Percentiles rank a stretch among this genome's conserved stretches.
phyloP scores from a whole-genome alignment of 2,113 vertebrate species.

The Psittacus erithacus region DNA sequence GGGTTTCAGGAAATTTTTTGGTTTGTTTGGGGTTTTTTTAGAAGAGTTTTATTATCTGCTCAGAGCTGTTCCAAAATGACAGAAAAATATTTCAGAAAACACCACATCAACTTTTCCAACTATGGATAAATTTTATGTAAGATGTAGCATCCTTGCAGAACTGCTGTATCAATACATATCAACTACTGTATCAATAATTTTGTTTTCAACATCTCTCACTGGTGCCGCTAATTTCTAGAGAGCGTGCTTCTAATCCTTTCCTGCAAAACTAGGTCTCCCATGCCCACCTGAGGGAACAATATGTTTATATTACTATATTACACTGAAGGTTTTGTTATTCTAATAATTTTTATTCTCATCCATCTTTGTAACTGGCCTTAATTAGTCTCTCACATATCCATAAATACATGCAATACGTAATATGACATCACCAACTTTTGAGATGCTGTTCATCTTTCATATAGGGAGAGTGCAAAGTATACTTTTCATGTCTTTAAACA shows the following conservation, averaged over 20 bases:
- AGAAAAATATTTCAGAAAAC: constrained; percentile 27
- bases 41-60: not conserved
- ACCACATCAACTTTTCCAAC: not conserved
- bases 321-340: not conserved
- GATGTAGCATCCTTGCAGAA: not conserved
- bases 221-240: not conserved
- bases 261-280: not conserved
- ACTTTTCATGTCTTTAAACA: not conserved
- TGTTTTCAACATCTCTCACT: not conserved
- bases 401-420: not conserved
- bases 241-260: not conserved
- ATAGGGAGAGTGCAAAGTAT: not conserved
- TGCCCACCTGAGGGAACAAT: not conserved
- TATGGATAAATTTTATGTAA: not conserved
- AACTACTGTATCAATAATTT: not conserved
- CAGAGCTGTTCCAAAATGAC: not conserved
- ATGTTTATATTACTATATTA: not conserved
- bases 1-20: not conserved
- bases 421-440: not conserved
- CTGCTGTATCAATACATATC: not conserved
- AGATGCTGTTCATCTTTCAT: not conserved
- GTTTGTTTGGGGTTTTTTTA: not conserved
- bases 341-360: not conserved
- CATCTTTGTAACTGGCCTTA: not conserved
- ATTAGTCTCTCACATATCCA: not conserved